Percentiles rank a stretch among this genome's conserved stretches.
Evolutionary conservation across 2,113 vertebrate species (phyloP).

Genomic region (Siphamia tubifer): DNA sequence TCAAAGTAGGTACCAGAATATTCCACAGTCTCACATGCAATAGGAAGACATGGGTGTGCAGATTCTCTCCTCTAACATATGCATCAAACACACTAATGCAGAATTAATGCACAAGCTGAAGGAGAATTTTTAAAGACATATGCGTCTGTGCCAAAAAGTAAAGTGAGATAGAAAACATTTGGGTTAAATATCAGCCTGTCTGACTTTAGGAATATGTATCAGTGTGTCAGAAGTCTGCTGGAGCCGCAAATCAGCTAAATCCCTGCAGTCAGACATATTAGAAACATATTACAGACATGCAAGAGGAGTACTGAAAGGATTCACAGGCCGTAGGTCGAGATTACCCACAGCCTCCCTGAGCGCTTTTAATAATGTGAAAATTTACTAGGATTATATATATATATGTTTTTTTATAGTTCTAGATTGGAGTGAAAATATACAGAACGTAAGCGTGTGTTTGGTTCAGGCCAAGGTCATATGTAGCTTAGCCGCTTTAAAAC

Average conservation of each 20-base stretch:
- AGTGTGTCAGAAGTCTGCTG: slow-evolving; percentile 2
- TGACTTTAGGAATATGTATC: background rate
- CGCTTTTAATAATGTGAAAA: slow-evolving; percentile 40
- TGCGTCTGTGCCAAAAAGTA: background rate
- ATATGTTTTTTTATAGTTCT: slow-evolving; percentile 47
- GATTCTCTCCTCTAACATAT: background rate
- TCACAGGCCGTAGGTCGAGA: slow-evolving; percentile 15
- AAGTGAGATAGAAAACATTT: background rate
- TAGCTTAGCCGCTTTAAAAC: slow-evolving; percentile 28
- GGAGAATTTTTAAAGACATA: background rate
- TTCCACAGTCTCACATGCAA: background rate
- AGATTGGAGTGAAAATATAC: slow-evolving; percentile 13
- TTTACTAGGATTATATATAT: slow-evolving; percentile 45
- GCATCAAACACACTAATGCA: no score
- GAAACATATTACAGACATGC: slow-evolving; percentile 37
- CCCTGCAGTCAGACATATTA: slow-evolving; percentile 33
- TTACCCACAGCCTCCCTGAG: slow-evolving; percentile 23
- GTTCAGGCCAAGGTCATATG: slow-evolving; percentile 31
- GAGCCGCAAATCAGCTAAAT: slow-evolving; percentile 28
- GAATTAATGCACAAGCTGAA: background rate
- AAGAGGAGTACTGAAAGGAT: slow-evolving; percentile 20
- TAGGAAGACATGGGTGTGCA: background rate
- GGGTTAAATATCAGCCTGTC: slow-evolving; percentile 1
- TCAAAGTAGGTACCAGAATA: background rate
- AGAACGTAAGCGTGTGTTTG: slow-evolving; percentile 34